phyloP scores from a whole-genome alignment of 2,888 invertebrate genomes.

The Tortrix viridana region DNA sequence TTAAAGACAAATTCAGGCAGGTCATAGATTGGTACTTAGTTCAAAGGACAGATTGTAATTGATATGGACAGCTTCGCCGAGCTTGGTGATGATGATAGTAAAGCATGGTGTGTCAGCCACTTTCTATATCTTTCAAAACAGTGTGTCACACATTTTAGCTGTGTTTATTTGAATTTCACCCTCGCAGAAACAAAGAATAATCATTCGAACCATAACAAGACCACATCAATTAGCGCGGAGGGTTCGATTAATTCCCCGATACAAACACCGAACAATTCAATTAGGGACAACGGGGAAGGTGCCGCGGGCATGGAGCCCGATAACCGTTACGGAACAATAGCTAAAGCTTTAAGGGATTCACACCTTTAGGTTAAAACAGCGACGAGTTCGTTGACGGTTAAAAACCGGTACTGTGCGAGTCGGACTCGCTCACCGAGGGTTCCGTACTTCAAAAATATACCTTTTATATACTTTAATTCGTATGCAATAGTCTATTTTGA shows the following conservation, averaged over 20 bases:
- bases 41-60: too few species aligned
- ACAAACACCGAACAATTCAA: slow-evolving; percentile 8
- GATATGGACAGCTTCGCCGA: too few species aligned
- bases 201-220: slow-evolving; percentile 14
- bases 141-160: not conserved
- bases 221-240: slow-evolving; percentile 5
- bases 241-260: slow-evolving; percentile 2
- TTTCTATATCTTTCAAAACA: not conserved
- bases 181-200: not conserved
- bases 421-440: too few species aligned
- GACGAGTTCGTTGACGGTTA: too few species aligned
- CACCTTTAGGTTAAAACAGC: slow-evolving; percentile 11
- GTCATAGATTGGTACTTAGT: too few species aligned
- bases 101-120: too few species aligned
- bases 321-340: not conserved
- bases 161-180: not conserved
- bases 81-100: too few species aligned
- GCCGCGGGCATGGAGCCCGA: too few species aligned
- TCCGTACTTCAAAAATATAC: too few species aligned
- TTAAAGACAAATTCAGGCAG: too few species aligned
- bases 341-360: not conserved
- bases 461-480: too few species aligned
- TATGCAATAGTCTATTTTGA: too few species aligned
- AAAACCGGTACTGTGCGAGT: not conserved
- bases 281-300: not conserved